Evolutionary conservation across 2,113 vertebrate species (phyloP).

Genomic region (Macroglossus sobrinus): DNA sequence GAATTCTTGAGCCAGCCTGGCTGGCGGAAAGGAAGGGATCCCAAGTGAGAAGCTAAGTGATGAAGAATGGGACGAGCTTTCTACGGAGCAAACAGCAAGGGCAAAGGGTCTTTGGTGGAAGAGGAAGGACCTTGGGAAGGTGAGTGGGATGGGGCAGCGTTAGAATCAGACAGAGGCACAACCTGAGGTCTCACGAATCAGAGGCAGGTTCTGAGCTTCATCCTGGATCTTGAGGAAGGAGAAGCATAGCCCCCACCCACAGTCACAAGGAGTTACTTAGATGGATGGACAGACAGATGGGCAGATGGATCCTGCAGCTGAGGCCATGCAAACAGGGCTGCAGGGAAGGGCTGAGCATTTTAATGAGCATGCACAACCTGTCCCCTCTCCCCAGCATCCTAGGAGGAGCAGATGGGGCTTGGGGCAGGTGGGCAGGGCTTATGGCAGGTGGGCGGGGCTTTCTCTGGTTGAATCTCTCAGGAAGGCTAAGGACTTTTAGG

Average conservation of each 20-base stretch:
- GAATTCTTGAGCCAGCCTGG: not conserved
- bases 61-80: not conserved
- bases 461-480: not conserved
- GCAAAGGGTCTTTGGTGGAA: not conserved
- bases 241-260: not conserved
- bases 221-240: not conserved
- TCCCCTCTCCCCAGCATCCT: not conserved
- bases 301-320: not conserved
- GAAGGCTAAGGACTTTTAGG: not conserved
- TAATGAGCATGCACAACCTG: not conserved
- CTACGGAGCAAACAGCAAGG: accelerated
- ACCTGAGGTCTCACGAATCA: accelerated
- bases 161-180: not conserved
- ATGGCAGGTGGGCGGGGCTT: accelerated
- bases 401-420: conserved; percentile 42
- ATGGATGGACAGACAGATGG: not conserved
- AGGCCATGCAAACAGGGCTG: not conserved
- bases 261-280: not conserved
- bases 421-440: not conserved
- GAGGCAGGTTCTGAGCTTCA: not conserved
- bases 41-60: not conserved
- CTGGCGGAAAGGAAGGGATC: not conserved
- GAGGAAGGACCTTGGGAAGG: not conserved
- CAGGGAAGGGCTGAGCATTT: not conserved
- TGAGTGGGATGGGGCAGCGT: accelerated